Conservation (phyloP, 2,888 invertebrate genomes). For the Cordilura impudica region DNA sequence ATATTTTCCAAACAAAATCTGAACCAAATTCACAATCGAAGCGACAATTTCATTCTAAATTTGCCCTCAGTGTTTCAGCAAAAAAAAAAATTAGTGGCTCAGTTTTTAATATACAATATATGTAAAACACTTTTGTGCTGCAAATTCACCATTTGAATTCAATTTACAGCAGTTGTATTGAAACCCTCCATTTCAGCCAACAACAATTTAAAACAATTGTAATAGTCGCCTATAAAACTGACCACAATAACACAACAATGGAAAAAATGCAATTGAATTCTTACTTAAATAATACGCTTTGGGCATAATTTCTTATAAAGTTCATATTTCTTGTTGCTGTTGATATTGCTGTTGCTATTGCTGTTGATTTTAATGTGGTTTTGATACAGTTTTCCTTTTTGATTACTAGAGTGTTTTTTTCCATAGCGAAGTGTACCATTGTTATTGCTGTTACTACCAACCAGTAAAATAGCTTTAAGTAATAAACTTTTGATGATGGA, state of each 20-base stretch:
- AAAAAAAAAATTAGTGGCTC: too few species aligned
- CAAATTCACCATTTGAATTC: not conserved
- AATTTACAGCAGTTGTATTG: not conserved
- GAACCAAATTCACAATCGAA: too few species aligned
- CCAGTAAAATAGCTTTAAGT: constrained; percentile 44
- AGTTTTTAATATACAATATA: too few species aligned
- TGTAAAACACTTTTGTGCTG: not conserved
- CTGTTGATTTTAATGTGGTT: constrained; percentile 52
- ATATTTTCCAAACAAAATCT: too few species aligned
- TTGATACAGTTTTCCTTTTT: constrained; percentile 19
- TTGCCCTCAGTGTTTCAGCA: too few species aligned
- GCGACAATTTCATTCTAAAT: too few species aligned
- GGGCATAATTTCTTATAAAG: constrained; percentile 50
- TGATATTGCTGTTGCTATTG: too few species aligned
- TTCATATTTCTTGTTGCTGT: not conserved
- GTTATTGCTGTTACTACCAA: constrained; percentile 41
- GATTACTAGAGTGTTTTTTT: too few species aligned
- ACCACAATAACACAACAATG: constrained; percentile 28
- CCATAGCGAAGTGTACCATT: constrained; percentile 5
- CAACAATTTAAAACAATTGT: not conserved
- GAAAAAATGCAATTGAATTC: constrained; percentile 54
- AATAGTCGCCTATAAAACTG: constrained; percentile 3
- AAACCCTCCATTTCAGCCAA: not conserved
- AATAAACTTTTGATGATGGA: constrained; percentile 53
- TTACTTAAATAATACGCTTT: constrained; percentile 52